Conservation (phyloP, 2,888 invertebrate genomes). For the Machimus rusticus region DNA sequence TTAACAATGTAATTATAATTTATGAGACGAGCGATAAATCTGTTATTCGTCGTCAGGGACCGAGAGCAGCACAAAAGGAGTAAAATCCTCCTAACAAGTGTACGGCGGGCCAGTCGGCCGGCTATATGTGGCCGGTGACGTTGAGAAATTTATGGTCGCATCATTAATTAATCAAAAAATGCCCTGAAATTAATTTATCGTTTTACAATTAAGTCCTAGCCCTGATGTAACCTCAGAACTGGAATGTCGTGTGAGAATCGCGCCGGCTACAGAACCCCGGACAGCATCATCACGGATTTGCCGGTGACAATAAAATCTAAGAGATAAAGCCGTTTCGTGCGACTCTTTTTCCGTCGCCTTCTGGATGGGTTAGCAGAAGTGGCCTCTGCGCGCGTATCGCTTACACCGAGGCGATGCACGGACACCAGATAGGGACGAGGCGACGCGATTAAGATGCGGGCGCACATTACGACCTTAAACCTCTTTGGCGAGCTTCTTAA, state of each 20-base stretch:
- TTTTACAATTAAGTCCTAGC: conserved; percentile 14
- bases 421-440: background rate
- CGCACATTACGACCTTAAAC: conserved; percentile 5
- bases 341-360: background rate
- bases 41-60: conserved; percentile 34
- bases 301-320: background rate
- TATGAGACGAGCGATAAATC: conserved; percentile 42
- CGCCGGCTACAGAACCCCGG: background rate
- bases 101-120: background rate
- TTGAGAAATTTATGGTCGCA: conserved; percentile 4
- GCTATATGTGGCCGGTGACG: background rate
- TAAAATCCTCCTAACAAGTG: conserved; percentile 13
- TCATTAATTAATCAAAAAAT: conserved; percentile 36
- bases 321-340: background rate
- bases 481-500: conserved; percentile 26
- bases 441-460: conserved; percentile 18
- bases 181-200: conserved; percentile 30
- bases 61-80: conserved; percentile 3
- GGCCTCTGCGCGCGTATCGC: background rate
- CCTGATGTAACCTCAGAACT: background rate
- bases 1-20: conserved; percentile 44
- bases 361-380: background rate
- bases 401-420: background rate
- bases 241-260: background rate
- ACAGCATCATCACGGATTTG: background rate